phyloP scores from a whole-genome alignment of 2,888 invertebrate species.

The Kuschelorhynchus macadamiae region DNA sequence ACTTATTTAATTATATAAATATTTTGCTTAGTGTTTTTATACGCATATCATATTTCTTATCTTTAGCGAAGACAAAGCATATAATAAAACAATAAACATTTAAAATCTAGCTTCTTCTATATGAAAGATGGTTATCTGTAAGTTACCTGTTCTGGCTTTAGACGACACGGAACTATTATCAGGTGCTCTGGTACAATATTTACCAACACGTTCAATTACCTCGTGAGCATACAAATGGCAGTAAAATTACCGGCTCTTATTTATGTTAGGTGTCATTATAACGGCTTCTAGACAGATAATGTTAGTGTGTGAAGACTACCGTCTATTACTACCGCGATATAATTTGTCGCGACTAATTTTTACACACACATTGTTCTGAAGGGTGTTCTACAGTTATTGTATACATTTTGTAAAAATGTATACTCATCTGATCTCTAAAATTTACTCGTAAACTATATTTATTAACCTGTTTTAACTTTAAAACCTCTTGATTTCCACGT shows the following conservation, averaged over 20 bases:
- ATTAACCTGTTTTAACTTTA: no score
- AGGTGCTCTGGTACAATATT: constrained; percentile 21
- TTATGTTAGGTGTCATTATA: constrained; percentile 32
- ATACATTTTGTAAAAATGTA: no score
- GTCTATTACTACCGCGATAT: constrained; percentile 6
- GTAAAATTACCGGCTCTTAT: constrained; percentile 26
- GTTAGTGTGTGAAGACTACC: constrained; percentile 3
- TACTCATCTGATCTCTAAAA: no score
- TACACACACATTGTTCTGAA: not conserved
- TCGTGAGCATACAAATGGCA: constrained; percentile 27
- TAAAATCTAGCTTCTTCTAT: not conserved
- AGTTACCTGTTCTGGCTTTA: not conserved
- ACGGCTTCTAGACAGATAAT: constrained; percentile 32
- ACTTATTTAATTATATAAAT: no score
- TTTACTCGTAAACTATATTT: no score
- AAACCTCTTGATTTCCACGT: no score
- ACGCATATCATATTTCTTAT: no score
- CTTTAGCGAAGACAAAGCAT: no score
- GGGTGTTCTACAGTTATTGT: not conserved
- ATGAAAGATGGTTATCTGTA: not conserved
- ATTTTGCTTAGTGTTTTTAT: no score
- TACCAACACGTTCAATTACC: constrained; percentile 36
- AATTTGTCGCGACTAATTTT: constrained; percentile 11
- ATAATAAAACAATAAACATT: no score
- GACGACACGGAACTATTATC: constrained; percentile 23